Evolutionary conservation across 2,797 vertebrate species (phyloP).

Genomic region (Catostomus latipinnis): DNA sequence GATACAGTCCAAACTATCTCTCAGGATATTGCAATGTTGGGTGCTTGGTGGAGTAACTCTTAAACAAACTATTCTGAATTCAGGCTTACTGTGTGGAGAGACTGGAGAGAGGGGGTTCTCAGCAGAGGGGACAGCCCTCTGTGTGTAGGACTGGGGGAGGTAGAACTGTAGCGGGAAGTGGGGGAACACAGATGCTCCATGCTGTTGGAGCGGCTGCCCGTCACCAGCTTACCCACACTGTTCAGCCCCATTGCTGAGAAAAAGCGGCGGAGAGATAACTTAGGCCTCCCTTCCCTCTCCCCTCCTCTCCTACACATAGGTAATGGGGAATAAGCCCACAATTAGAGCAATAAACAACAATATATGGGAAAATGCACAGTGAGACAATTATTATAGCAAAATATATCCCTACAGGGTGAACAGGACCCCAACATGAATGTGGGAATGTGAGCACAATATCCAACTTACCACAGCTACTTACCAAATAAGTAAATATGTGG

Average conservation of each 20-base stretch:
- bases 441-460: too few species aligned
- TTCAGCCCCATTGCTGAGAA: constrained; percentile 84
- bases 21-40: not conserved
- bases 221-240: constrained; percentile 78
- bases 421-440: too few species aligned
- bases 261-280: constrained; percentile 81
- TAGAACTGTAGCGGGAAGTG: constrained; percentile 59
- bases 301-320: constrained; percentile 65
- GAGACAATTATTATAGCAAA: too few species aligned
- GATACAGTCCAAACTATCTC: constrained; percentile 17
- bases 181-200: constrained; percentile 81
- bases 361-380: too few species aligned
- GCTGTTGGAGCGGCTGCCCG: constrained; percentile 80
- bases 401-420: too few species aligned
- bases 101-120: constrained; percentile 81
- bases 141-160: constrained; percentile 75
- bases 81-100: constrained; percentile 73
- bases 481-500: too few species aligned
- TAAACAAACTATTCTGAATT: constrained; percentile 6
- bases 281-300: constrained; percentile 74
- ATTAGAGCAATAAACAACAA: not conserved
- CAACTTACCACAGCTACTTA: too few species aligned
- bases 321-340: not conserved
- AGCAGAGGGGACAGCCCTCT: constrained; percentile 73
- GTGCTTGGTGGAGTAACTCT: not conserved